phyloP scores from a whole-genome alignment of 2,797 vertebrate species.

The Sciurus carolinensis region DNA sequence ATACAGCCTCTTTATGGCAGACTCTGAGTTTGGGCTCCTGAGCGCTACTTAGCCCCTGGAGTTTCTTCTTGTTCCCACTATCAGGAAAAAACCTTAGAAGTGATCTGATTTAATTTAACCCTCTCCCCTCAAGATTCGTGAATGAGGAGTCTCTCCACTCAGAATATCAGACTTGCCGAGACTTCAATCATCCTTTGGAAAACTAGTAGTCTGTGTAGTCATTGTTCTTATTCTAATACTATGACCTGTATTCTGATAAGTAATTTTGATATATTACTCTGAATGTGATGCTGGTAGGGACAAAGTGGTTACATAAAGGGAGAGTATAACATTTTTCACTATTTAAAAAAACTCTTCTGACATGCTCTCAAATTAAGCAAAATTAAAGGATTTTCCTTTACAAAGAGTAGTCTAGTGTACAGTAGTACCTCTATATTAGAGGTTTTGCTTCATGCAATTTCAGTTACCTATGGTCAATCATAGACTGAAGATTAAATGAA shows the following conservation, averaged over 20 bases:
- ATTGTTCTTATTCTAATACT: not conserved
- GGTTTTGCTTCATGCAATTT: not conserved
- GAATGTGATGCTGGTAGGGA: not conserved
- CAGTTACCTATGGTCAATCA: not conserved
- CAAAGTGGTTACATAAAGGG: not conserved
- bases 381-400: conserved; percentile 44
- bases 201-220: not conserved
- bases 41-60: not conserved
- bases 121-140: not conserved
- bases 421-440: not conserved
- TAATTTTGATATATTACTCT: conserved; percentile 43
- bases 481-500: not conserved
- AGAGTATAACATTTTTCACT: conserved; percentile 18
- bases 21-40: not conserved
- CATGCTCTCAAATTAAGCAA: conserved; percentile 47
- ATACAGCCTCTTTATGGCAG: not conserved
- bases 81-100: not conserved
- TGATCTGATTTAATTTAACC: not conserved
- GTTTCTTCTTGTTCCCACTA: not conserved
- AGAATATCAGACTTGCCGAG: not conserved
- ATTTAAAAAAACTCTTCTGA: not conserved
- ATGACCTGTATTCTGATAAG: not conserved
- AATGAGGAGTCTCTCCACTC: not conserved
- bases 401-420: not conserved
- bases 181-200: not conserved